Percentiles rank a stretch among this genome's conserved stretches.
Conservation (phyloP, 2,113 vertebrate genomes). For the Oncorhynchus masou region DNA sequence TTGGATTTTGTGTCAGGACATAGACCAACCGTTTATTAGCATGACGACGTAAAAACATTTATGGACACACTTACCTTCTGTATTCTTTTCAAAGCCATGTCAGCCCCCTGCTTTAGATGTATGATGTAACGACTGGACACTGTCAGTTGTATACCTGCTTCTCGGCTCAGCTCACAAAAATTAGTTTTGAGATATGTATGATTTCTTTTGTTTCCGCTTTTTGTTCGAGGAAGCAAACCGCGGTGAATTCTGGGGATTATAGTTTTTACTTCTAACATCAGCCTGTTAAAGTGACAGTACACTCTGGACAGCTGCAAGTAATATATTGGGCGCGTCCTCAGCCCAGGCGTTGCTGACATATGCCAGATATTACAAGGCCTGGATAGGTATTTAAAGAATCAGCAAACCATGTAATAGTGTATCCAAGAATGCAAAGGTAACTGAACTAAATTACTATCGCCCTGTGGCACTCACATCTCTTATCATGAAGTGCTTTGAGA, state of each 20-base stretch:
- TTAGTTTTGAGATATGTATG: conserved; percentile 63
- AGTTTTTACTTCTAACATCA: conserved; percentile 21
- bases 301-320: too few relatives aligned
- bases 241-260: conserved; percentile 61
- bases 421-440: too few relatives aligned
- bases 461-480: too few relatives aligned
- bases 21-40: conserved; percentile 6
- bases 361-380: too few relatives aligned
- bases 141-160: conserved; percentile 51
- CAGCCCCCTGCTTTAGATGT: not conserved
- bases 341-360: too few relatives aligned
- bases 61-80: conserved; percentile 56
- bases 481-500: too few relatives aligned
- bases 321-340: too few relatives aligned
- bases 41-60: conserved; percentile 13
- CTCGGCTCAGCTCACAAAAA: conserved; percentile 29
- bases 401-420: too few relatives aligned
- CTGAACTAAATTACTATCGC: too few relatives aligned
- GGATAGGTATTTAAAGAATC: too few relatives aligned
- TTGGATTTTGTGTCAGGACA: not conserved
- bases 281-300: not conserved
- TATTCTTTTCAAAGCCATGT: conserved; percentile 74
- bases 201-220: conserved; percentile 72
- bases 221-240: conserved; percentile 47
- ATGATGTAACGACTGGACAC: conserved; percentile 21